Percentiles rank a stretch among this genome's conserved stretches.
Conservation (phyloP, 2,113 vertebrate genomes). For the Campylomormyrus tamandua region DNA sequence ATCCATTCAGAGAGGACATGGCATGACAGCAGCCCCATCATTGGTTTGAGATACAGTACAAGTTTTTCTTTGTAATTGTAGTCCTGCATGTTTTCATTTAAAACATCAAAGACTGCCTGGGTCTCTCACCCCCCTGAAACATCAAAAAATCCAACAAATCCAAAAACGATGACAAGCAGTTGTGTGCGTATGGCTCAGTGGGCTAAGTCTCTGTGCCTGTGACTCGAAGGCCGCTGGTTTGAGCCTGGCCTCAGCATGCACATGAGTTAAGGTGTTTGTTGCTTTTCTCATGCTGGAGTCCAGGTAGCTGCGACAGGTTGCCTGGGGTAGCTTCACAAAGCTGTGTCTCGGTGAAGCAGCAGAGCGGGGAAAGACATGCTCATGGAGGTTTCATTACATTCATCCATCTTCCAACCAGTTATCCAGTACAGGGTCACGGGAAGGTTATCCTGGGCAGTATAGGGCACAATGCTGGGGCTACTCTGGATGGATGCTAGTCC, state of each 20-base stretch:
- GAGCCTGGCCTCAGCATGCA: too few species aligned
- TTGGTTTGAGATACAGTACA: neutral
- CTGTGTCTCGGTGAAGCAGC: neutral
- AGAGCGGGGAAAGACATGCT: neutral
- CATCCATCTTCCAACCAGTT: neutral
- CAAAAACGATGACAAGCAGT: slow-evolving; percentile 13
- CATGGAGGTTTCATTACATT: neutral
- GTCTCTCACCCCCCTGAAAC: slow-evolving; percentile 23
- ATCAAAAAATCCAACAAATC: slow-evolving; percentile 23
- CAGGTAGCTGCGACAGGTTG: neutral
- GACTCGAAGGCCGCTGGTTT: too few species aligned
- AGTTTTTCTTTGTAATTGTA: slow-evolving; percentile 28
- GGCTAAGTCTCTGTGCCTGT: too few species aligned
- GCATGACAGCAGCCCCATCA: neutral
- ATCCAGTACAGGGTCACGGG: neutral
- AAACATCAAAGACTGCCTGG: slow-evolving; percentile 21
- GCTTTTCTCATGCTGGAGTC: neutral
- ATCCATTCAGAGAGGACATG: slow-evolving; percentile 12
- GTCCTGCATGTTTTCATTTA: slow-evolving; percentile 23
- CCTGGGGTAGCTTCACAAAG: neutral
- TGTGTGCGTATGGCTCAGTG: neutral
- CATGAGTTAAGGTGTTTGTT: too few species aligned
- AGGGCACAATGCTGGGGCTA: neutral
- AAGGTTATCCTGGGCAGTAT: neutral
- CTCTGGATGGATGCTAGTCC: neutral